phyloP scores from a whole-genome alignment of 1,140 invertebrate genomes.

The Cherax destructor region DNA sequence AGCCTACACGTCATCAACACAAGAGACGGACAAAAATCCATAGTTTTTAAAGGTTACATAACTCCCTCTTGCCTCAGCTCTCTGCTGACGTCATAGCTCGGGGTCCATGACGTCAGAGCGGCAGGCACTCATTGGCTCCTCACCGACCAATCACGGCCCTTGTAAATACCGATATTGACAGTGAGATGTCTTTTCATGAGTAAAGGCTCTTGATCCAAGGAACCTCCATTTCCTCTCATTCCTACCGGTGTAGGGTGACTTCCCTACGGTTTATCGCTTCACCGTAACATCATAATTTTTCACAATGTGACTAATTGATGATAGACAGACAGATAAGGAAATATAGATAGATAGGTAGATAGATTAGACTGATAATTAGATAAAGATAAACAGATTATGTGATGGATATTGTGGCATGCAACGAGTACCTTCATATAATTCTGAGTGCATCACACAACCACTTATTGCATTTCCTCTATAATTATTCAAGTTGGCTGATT shows the following conservation, averaged over 20 bases:
- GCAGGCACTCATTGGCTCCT: neutral
- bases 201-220: neutral
- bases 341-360: no score
- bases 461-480: no score
- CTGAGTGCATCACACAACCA: no score
- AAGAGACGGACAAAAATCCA: neutral
- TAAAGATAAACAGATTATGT: no score
- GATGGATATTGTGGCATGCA: no score
- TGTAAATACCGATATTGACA: neutral
- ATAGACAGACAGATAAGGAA: neutral
- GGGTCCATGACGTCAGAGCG: neutral
- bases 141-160: neutral
- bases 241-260: no score
- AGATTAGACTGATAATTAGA: no score
- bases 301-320: neutral
- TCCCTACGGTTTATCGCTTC: neutral
- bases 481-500: no score
- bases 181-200: no score
- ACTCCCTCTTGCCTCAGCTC: neutral
- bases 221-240: neutral
- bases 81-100: neutral
- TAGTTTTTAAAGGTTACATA: neutral
- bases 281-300: neutral
- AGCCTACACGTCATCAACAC: neutral
- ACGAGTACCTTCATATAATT: no score